Evolutionary conservation across 2,888 invertebrate genomes (phyloP).

Genomic region (Leucoptera coffeella): DNA sequence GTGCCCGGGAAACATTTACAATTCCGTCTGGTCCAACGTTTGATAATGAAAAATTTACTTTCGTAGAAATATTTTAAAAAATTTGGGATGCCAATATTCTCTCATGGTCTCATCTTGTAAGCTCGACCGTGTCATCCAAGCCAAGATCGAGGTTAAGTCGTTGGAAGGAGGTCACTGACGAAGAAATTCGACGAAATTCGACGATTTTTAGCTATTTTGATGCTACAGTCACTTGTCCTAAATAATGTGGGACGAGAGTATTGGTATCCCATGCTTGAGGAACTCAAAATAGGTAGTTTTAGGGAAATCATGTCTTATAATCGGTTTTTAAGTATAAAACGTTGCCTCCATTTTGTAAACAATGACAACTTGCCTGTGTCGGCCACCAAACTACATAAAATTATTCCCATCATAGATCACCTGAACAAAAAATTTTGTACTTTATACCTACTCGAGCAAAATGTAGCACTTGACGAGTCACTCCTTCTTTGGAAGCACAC

Average conservation of each 20-base stretch:
- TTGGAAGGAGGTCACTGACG: too few species aligned
- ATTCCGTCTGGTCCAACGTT: background rate
- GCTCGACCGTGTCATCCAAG: too few species aligned
- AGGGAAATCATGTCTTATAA: slow-evolving; percentile 10
- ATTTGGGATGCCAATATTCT: slow-evolving; percentile 9
- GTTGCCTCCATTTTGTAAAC: slow-evolving; percentile 9
- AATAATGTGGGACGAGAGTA: too few species aligned
- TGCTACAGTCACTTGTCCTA: slow-evolving; percentile 9
- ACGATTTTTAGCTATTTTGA: slow-evolving; percentile 8
- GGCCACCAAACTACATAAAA: slow-evolving; percentile 9
- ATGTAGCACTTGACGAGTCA: slow-evolving; percentile 11
- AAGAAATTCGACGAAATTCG: slow-evolving; percentile 7
- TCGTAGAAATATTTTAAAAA: slow-evolving; percentile 7
- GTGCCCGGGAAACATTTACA: slow-evolving; percentile 1
- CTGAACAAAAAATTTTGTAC: slow-evolving; percentile 9
- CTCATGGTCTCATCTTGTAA: too few species aligned
- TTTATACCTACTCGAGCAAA: slow-evolving; percentile 9
- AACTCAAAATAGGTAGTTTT: slow-evolving; percentile 7
- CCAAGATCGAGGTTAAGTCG: too few species aligned
- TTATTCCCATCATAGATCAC: slow-evolving; percentile 8
- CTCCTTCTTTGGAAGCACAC: slow-evolving; percentile 10
- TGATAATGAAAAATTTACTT: background rate
- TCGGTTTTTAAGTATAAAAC: slow-evolving; percentile 8
- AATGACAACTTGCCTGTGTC: slow-evolving; percentile 1
- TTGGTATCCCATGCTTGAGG: slow-evolving; percentile 9